Evolutionary conservation across 2,113 vertebrate genomes (phyloP), one percentile per base, ranked within the genome.

Genomic region (Heterotilapia buettikoferi): DNA sequence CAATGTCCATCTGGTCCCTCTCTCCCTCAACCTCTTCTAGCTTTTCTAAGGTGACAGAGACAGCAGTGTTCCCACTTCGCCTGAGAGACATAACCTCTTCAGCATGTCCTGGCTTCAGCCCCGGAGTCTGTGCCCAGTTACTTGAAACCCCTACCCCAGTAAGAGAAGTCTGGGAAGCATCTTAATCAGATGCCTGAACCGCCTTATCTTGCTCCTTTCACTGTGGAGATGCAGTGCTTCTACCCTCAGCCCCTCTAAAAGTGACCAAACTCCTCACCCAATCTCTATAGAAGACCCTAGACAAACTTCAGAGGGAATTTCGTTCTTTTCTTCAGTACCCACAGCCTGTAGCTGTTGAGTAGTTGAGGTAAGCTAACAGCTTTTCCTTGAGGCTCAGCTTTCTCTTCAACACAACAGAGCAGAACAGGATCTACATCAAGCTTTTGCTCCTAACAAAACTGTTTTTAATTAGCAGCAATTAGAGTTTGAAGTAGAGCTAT

Each of bases 271-370:
- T 1, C n/a, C 8, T 45, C 2, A 3, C 8, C 33, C 61, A 38
- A 21, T 21, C 19, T 68, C 10, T 38, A 21, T 21, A 40, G 33
- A 40, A 8, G 63, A 13, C 2, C 4, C 19, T 13, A 14, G 11
- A 38, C 1, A 68, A 38, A 38, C 19, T 68, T 38, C 33, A 68
- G 63, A 21, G 63, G 0, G 19, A 68, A 13, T 40, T 21, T 24
- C 2, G 6, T 68, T 68, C 7, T 68, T 40, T 40, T 40, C 11
- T 40, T 40, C 36, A 68, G 19, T 40, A 6, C 63, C 68, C 40
- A 73, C 68, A 45, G 40, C 68, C 12, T 45, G 0, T 16, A 24
- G 21, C 40, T 0, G 1, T 63, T 63, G 16, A 0, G 31, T 47
- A 29, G 14, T 26, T 47, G 68, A 73, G 40, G 14, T 73, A 29